phyloP scores from a whole-genome alignment of 64 coral and sea anemone genomes.

The Cladopsammia gracilis region DNA sequence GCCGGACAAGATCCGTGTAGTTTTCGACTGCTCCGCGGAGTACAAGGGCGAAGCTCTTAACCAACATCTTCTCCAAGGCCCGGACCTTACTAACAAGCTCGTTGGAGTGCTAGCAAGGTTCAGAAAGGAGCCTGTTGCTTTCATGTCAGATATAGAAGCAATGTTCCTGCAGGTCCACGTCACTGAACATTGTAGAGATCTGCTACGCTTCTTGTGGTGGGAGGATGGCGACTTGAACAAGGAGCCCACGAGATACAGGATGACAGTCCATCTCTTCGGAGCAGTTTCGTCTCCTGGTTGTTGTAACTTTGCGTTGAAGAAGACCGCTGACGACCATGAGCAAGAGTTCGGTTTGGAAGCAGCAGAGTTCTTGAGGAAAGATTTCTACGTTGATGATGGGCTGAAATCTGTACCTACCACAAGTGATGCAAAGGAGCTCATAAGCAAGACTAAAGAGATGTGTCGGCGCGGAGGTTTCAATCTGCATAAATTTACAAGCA shows the following conservation, averaged over 20 bases:
- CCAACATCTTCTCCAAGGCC: conserved; percentile 39
- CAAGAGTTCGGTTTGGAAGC: neutral
- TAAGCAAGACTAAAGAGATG: conserved; percentile 16
- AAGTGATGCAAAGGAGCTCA: neutral
- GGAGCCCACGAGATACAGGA: conserved; percentile 56
- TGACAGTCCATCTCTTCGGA: conserved; percentile 68
- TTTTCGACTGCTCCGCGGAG: conserved; percentile 9
- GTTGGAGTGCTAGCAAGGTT: neutral
- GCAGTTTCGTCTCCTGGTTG: conserved; percentile 67
- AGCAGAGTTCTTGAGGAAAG: conserved; percentile 13
- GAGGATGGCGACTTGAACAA: conserved; percentile 27
- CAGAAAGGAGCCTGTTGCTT: neutral
- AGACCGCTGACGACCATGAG: conserved; percentile 57
- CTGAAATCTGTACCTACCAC: neutral
- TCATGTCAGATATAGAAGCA: neutral
- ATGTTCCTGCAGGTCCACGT: conserved; percentile 16
- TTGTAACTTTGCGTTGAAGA: conserved; percentile 55
- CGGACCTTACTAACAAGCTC: conserved; percentile 25
- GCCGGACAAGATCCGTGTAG: neutral
- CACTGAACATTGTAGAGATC: neutral
- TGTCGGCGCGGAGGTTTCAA: neutral
- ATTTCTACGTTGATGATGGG: conserved; percentile 46
- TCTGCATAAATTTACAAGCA: no score
- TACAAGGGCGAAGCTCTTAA: neutral
- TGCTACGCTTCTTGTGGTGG: conserved; percentile 54